Percentiles rank a stretch among this genome's conserved stretches.
phyloP scores from a whole-genome alignment of 2,888 invertebrate species.

The Limnephilus marmoratus region DNA sequence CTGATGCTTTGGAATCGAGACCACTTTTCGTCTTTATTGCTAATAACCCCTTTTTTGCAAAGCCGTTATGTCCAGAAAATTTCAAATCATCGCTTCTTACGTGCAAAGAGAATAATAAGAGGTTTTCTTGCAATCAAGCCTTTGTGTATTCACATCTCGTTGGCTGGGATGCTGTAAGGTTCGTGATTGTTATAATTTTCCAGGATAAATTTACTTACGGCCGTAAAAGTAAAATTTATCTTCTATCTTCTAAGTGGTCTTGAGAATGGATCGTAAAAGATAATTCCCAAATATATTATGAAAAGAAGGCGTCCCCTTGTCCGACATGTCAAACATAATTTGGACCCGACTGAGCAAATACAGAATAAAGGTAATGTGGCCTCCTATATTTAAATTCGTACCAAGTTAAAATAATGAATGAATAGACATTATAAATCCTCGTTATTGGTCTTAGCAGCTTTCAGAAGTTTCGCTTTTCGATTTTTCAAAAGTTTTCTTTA shows the following conservation, averaged over 20 bases:
- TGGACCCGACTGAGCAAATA: slow-evolving; percentile 60
- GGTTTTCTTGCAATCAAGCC: background rate
- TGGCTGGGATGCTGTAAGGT: background rate
- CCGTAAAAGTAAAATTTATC: background rate
- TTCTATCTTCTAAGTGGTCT: background rate
- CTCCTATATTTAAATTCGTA: slow-evolving; percentile 45
- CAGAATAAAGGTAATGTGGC: slow-evolving; percentile 22
- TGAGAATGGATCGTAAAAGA: background rate
- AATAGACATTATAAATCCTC: slow-evolving; percentile 29
- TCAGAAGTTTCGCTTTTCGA: slow-evolving; percentile 11
- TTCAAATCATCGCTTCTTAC: background rate
- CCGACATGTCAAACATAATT: slow-evolving; percentile 60
- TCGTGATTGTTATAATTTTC: background rate
- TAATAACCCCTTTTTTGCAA: background rate
- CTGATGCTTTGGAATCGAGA: background rate
- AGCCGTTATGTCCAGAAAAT: slow-evolving; percentile 23
- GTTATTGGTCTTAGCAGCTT: slow-evolving; percentile 15
- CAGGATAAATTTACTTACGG: background rate
- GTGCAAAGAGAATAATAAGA: background rate
- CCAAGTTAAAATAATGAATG: slow-evolving; percentile 41
- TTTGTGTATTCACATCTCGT: background rate
- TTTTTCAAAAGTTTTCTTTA: slow-evolving; percentile 42
- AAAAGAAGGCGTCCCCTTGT: slow-evolving; percentile 11
- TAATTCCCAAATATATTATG: slow-evolving; percentile 2
- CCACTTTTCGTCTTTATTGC: background rate